Percentiles rank a stretch among this genome's conserved stretches.
Conservation (phyloP, 2,888 invertebrate genomes). For the Rhagonycha lutea region DNA sequence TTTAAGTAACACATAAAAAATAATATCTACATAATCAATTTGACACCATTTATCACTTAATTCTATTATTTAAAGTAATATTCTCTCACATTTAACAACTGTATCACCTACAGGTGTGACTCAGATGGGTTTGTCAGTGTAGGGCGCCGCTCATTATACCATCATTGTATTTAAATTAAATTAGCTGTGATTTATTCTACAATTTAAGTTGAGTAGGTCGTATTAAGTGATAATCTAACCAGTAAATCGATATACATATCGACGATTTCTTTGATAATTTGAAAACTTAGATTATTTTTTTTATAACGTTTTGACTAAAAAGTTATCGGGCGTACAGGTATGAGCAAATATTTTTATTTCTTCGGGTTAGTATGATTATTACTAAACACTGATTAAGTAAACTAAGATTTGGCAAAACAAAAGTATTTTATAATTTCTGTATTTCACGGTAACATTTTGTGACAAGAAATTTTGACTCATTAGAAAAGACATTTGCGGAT, state of each 20-base stretch:
- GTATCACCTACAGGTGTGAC: conserved; percentile 54
- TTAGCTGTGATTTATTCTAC: conserved; percentile 50
- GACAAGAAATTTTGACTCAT: too few species aligned
- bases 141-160: conserved; percentile 53
- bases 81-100: conserved; percentile 54
- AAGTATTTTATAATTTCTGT: too few species aligned
- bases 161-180: conserved; percentile 54
- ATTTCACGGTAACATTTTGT: too few species aligned
- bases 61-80: conserved; percentile 26
- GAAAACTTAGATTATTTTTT: neutral
- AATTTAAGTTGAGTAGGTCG: conserved; percentile 39
- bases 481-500: too few species aligned
- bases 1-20: neutral
- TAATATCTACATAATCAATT: conserved; percentile 7
- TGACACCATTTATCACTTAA: conserved; percentile 20
- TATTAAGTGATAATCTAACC: conserved; percentile 38
- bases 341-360: too few species aligned
- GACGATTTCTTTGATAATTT: neutral
- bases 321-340: too few species aligned
- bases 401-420: too few species aligned
- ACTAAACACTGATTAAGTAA: too few species aligned
- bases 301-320: too few species aligned
- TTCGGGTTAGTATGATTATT: too few species aligned
- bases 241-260: conserved; percentile 19
- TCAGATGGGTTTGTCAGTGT: conserved; percentile 51